Conservation (phyloP, 2,113 vertebrate genomes). For the Chaetura pelagica region DNA sequence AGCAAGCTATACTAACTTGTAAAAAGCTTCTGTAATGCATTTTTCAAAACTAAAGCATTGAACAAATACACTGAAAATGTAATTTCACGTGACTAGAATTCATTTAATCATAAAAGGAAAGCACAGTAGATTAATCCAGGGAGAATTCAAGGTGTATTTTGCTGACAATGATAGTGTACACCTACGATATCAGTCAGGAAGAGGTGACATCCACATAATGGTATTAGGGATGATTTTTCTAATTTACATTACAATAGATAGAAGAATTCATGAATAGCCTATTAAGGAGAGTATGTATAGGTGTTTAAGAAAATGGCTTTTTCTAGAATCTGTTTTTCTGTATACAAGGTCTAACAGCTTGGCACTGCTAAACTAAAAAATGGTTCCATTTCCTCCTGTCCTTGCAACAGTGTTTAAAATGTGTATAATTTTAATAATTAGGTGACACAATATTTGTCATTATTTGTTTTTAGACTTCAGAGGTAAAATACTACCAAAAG, state of each 20-base stretch:
- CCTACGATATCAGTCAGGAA: background rate
- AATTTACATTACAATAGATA: slow-evolving; percentile 8
- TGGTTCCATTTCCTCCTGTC: background rate
- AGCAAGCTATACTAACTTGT: background rate
- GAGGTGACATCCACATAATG: background rate
- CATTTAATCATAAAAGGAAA: slow-evolving; percentile 9
- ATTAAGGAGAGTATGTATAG: background rate
- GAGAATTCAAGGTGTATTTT: background rate
- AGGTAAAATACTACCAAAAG: background rate
- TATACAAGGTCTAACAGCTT: background rate
- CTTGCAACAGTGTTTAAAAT: background rate
- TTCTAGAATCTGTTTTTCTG: background rate
- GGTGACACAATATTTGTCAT: slow-evolving; percentile 5
- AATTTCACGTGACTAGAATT: background rate
- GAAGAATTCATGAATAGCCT: background rate
- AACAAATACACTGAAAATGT: background rate
- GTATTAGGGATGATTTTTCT: background rate
- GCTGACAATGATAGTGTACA: background rate
- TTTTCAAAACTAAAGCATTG: background rate
- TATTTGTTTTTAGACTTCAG: background rate
- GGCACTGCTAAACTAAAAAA: background rate
- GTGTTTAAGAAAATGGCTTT: background rate
- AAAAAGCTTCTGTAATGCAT: background rate
- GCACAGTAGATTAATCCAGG: background rate
- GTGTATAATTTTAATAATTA: background rate